A percentile compares a stretch with the other conserved stretches of the same genome.
phyloP scores from a whole-genome alignment of 2,113 vertebrate species.

The Ibidorhyncha struthersii region DNA sequence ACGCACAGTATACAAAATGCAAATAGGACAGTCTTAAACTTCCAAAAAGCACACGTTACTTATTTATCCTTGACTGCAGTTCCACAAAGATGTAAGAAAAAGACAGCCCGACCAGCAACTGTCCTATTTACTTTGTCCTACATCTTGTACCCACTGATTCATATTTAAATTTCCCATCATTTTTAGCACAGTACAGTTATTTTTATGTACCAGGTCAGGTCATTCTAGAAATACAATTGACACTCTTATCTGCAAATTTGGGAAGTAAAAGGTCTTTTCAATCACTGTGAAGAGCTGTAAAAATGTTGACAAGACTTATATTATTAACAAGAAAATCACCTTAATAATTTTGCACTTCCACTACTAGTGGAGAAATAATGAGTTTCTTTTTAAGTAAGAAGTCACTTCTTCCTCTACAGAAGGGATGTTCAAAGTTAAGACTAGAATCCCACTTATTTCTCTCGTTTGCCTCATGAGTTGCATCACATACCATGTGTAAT shows the following conservation, averaged over 20 bases:
- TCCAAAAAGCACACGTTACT: background rate
- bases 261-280: background rate
- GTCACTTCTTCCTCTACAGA: background rate
- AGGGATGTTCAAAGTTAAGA: background rate
- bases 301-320: background rate
- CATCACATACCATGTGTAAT: constrained; percentile 2
- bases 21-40: background rate
- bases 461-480: background rate
- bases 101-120: background rate
- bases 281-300: background rate
- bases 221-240: background rate
- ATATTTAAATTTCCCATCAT: background rate
- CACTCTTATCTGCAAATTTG: background rate
- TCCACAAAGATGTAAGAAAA: background rate
- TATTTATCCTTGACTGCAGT: background rate
- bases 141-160: background rate
- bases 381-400: background rate
- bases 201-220: constrained; percentile 20
- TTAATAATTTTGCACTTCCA: background rate
- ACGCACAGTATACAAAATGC: background rate
- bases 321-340: background rate
- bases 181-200: constrained; percentile 37
- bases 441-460: background rate
- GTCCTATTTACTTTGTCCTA: constrained; percentile 5
- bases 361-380: background rate